Evolutionary conservation across 2,113 vertebrate species (phyloP).

Genomic region (Serilophus lunatus): DNA sequence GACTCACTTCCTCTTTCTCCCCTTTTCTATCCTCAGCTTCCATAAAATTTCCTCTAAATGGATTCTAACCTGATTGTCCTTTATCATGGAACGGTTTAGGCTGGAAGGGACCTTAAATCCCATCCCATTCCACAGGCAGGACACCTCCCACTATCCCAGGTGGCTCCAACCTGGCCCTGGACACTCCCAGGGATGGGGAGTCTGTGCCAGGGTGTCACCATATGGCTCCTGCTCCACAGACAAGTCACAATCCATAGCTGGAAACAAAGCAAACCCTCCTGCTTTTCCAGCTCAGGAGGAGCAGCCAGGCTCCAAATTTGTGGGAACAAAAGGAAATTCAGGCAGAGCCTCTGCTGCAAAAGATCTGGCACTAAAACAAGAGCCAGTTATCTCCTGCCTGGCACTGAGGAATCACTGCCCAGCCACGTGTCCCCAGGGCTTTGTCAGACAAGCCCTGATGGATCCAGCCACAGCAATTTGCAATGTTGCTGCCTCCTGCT

Average conservation of each 20-base stretch:
- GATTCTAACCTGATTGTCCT: background rate
- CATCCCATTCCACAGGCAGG: background rate
- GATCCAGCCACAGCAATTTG: background rate
- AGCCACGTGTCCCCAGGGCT: background rate
- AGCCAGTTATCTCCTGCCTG: slow-evolving; percentile 8
- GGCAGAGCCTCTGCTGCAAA: background rate
- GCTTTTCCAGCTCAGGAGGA: background rate
- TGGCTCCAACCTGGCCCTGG: background rate
- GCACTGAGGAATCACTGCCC: background rate
- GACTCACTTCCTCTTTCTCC: background rate
- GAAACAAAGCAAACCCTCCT: background rate
- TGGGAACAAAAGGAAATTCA: background rate
- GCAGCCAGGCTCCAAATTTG: background rate
- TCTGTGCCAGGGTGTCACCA: background rate
- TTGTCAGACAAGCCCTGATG: background rate
- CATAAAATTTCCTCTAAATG: background rate
- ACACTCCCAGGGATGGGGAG: background rate
- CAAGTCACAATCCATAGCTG: background rate
- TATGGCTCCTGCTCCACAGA: background rate
- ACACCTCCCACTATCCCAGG: background rate
- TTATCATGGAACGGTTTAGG: background rate
- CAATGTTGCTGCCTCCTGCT: background rate
- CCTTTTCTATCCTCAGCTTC: background rate
- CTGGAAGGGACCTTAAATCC: background rate
- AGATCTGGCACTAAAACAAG: background rate